Evolutionary conservation across 2,113 vertebrate species (phyloP).

Genomic region (crab-eating macaque (Macaca fascicularis)): DNA sequence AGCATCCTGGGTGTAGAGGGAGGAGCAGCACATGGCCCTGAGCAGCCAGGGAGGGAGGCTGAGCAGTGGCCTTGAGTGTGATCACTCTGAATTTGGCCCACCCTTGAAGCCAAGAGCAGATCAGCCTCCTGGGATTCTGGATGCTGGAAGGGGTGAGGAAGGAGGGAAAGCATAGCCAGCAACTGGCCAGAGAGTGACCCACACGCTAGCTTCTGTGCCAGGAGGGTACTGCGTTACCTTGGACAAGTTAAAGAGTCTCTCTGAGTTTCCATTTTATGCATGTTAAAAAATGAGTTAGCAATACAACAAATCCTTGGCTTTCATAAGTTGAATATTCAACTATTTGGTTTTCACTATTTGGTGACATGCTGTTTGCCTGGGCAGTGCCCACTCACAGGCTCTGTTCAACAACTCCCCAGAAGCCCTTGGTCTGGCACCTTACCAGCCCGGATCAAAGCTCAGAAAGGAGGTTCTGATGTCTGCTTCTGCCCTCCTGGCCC

Average conservation of each 20-base stretch:
- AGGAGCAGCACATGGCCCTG: not conserved
- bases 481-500: not conserved
- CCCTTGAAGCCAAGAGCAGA: not conserved
- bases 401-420: not conserved
- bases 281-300: not conserved
- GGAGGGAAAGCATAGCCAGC: not conserved
- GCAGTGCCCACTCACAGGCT: too few species aligned
- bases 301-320: not conserved
- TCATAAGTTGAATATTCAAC: not conserved
- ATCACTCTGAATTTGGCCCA: not conserved
- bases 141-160: not conserved
- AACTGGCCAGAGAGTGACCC: not conserved
- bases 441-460: too few species aligned
- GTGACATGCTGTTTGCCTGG: not conserved
- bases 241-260: not conserved
- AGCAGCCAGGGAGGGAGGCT: not conserved
- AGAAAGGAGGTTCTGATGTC: not conserved
- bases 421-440: not conserved
- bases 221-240: not conserved
- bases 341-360: not conserved
- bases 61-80: not conserved
- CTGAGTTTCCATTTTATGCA: not conserved
- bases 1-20: rapidly evolving
- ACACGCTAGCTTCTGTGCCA: not conserved
- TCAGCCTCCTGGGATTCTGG: not conserved